Percentiles rank a stretch among this genome's conserved stretches.
Conservation (phyloP, 2,888 invertebrate species). For the Drosophila glabriapex region DNA sequence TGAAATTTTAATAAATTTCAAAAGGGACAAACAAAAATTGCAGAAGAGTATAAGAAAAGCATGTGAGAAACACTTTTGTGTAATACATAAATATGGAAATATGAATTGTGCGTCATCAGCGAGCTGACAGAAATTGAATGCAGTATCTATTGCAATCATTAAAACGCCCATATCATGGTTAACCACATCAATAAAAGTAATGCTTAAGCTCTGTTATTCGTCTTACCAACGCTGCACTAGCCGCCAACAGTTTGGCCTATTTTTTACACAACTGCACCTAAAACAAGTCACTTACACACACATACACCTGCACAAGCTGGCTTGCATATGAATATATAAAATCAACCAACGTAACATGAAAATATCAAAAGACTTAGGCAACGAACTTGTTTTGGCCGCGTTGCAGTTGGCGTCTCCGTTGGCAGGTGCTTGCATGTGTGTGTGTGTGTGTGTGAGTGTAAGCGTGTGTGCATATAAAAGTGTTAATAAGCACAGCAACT, state of each 20-base stretch:
- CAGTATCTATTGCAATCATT: constrained; percentile 17
- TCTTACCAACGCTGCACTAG: constrained; percentile 47
- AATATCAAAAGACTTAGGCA: constrained; percentile 74
- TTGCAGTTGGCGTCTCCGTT: constrained; percentile 36
- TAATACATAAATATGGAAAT: background rate
- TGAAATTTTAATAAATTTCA: background rate
- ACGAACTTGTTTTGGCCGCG: constrained; percentile 70
- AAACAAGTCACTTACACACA: constrained; percentile 45
- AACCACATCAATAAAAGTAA: constrained; percentile 36
- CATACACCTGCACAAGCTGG: constrained; percentile 31
- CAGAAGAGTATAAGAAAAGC: background rate
- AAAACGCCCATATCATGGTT: constrained; percentile 22
- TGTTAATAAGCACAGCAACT: constrained; percentile 78
- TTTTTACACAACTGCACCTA: constrained; percentile 68
- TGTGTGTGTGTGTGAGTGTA: constrained; percentile 9
- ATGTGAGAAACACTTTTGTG: background rate
- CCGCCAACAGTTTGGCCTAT: constrained; percentile 75
- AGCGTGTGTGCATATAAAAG: constrained; percentile 58
- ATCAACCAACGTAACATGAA: constrained; percentile 55
- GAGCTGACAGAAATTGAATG: constrained; percentile 7
- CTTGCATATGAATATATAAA: constrained; percentile 59
- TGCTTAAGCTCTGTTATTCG: constrained; percentile 47
- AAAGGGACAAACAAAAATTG: background rate
- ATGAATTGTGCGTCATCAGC: background rate
- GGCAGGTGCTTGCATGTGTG: constrained; percentile 40